Conservation (phyloP, 2,888 invertebrate genomes). For the Geophilus truncorum region DNA sequence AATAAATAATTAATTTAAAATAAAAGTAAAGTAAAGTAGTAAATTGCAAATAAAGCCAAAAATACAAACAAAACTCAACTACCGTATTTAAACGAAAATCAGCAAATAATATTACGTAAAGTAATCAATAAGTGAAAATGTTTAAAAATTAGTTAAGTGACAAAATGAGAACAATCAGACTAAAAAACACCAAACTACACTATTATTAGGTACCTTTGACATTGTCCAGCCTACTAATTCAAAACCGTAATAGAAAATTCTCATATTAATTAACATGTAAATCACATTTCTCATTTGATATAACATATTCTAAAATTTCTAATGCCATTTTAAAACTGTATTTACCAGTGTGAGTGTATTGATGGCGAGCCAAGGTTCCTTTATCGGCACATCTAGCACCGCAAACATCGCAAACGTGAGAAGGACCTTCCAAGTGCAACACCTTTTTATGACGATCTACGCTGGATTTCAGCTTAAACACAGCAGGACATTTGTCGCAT, state of each 20-base stretch:
- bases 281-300: background rate
- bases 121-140: background rate
- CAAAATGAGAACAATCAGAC: background rate
- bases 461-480: constrained; percentile 37
- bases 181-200: background rate
- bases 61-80: background rate
- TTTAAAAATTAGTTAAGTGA: background rate
- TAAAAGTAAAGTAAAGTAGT: background rate
- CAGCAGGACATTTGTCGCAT: constrained; percentile 42
- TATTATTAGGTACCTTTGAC: background rate
- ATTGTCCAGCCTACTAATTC: background rate
- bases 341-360: constrained; percentile 59
- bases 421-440: constrained; percentile 63
- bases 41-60: background rate
- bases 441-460: constrained; percentile 61
- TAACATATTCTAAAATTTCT: background rate
- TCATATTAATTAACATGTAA: too few species aligned
- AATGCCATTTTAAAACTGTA: constrained; percentile 34
- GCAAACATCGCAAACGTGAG: constrained; percentile 63
- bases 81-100: background rate
- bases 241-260: too few species aligned
- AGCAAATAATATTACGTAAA: too few species aligned
- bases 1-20: background rate
- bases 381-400: constrained; percentile 61
- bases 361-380: constrained; percentile 61